Evolutionary conservation across 1,140 invertebrate species (phyloP), one percentile per base, ranked within the genome.

Genomic region (Doryteuthis pealeii): DNA sequence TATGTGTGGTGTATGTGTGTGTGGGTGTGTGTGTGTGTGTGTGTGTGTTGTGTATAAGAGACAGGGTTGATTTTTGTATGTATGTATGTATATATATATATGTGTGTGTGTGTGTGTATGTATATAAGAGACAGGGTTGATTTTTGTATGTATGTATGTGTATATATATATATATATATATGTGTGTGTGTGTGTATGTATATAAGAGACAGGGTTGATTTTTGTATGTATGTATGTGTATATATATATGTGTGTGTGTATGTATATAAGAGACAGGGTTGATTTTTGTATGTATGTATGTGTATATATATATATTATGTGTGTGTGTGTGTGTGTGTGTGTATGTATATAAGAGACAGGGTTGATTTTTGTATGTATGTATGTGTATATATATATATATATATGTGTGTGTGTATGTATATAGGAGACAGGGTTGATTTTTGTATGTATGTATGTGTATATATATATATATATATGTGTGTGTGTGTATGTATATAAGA

Each of bases 341-440:
- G n/a, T n/a, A n/a, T n/a, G n/a, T n/a, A n/a, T n/a, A n/a, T n/a
- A n/a, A n/a, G n/a, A n/a, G n/a, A n/a, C n/a, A n/a, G n/a, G n/a
- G n/a, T n/a, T n/a, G n/a, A n/a, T n/a, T n/a, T 22, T 28, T 58
- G 43, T 49, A 15, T 49, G 1, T 49, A 15, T 49, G 45, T 49
- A 22, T 49, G 45, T 22, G 45, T 15, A 49, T 49, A 49, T 72
- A 58, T 49, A 32, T 26, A 58, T 31, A 28, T 72, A 32, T 40
- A 32, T 72, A 32, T 72, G 71, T 49, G 45, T 72, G 43, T 49
- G 45, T 72, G 43, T 6, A 31, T 54, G 43, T 49, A 31, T 72
- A 26, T 49, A 18, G 8, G 45, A 10, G 45, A 10, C 8, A 10
- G 45, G 8, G 45, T 49, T 8, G 8, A 18, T 49, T 8, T 49